Evolutionary conservation across 1,140 invertebrate species (phyloP), one percentile per base, ranked within the genome.

Genomic region (Radopholus similis): DNA sequence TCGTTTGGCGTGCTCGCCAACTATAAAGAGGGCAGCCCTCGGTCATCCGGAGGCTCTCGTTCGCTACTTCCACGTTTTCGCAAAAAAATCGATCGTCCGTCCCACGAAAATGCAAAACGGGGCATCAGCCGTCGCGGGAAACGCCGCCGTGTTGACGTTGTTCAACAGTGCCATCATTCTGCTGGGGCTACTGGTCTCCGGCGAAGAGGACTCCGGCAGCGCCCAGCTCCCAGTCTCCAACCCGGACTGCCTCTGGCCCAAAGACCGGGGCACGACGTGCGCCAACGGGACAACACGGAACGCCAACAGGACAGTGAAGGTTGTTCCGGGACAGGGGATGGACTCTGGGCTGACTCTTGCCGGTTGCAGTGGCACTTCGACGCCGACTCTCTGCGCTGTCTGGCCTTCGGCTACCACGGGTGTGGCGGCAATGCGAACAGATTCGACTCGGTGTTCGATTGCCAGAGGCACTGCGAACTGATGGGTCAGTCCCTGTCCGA

Each of bases 341-440:
- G 42, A 58, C 23, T 40, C 4, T 15, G 9, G 26, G 5, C 21
- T 38, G 11, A 40, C 13, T 28, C 13, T 56, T 23, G 30, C 34
- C 21, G 28, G 32, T 62, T 62, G n/a, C n/a, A 68, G 40, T 70
- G 54, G 30, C 57, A 70, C 38, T 70, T 70, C 35, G 68, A 70
- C 37, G 23, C 34, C 35, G 56, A 51, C 30, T 32, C 68, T 1
- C 38, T 53, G 5, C 30, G 55, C 40, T 70, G 68, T 21, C 38
- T 70, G 21, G 58, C 69, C 34, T 70, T 70, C 44, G 18, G 21
- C 15, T 70, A 72, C 40, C 40, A 70, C 26, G 68, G 68, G 11
- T 70, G 68, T 54, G 68, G 68, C 1, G 68, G 68, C 13, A 70
- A 70, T 72, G 68, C 59, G 6, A 70, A 70, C 44, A 34, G 38